phyloP scores from a whole-genome alignment of 2,797 vertebrate species.

The Podarcis siculus region DNA sequence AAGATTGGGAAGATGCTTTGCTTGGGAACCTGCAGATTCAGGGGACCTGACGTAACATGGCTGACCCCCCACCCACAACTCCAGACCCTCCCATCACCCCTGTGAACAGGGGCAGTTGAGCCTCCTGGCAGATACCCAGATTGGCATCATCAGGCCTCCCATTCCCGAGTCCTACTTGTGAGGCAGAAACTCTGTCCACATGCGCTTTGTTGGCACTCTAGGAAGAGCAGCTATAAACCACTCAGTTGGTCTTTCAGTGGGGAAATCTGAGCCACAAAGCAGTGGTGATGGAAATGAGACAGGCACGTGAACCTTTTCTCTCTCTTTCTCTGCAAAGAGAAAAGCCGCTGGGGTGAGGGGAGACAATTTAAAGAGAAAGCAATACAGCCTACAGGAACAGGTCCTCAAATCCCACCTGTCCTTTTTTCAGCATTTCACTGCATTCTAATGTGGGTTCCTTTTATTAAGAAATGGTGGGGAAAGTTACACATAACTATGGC shows the following conservation, averaged over 20 bases:
- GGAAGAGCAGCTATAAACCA: background rate
- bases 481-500: background rate
- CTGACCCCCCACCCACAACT: background rate
- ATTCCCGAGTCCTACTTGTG: too few species aligned
- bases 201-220: background rate
- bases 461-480: background rate
- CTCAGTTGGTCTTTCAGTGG: background rate
- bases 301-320: background rate
- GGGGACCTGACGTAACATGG: background rate
- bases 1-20: background rate
- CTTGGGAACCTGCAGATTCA: background rate
- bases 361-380: background rate
- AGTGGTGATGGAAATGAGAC: background rate
- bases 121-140: background rate
- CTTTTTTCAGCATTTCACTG: background rate
- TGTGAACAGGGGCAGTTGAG: background rate
- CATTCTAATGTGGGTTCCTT: background rate
- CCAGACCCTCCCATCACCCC: background rate
- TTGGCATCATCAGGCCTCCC: background rate
- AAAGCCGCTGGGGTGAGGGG: background rate
- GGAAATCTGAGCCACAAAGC: background rate
- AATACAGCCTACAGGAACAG: background rate
- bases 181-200: background rate
- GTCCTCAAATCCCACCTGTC: background rate
- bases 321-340: background rate